Conservation (phyloP, 2,797 vertebrate genomes). For the Neopelma chrysocephalum region DNA sequence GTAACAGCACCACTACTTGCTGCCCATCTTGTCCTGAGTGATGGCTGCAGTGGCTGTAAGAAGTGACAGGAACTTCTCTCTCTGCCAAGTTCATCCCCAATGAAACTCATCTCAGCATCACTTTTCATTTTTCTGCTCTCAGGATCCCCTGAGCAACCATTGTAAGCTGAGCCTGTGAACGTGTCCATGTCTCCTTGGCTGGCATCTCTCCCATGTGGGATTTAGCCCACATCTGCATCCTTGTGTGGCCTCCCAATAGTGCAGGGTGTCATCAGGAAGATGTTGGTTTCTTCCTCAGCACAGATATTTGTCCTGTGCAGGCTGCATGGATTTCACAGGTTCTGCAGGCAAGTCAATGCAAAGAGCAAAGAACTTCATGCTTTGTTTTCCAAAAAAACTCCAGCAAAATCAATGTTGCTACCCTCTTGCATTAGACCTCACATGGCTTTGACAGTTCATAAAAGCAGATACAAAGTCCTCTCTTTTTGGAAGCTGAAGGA, state of each 20-base stretch:
- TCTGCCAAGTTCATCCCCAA: accelerated
- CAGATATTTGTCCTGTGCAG: background rate
- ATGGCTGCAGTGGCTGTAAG: background rate
- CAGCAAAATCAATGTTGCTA: background rate
- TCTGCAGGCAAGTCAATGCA: background rate
- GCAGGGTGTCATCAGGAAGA: background rate
- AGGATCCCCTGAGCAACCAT: background rate
- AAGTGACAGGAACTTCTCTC: background rate
- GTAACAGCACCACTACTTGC: background rate
- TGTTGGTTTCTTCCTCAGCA: background rate
- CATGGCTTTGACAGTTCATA: background rate
- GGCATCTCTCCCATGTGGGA: background rate
- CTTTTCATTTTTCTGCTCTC: background rate
- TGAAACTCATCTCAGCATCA: background rate
- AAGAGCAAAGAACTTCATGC: background rate
- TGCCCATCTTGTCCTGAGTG: background rate
- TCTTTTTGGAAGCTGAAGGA: background rate
- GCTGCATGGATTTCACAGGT: background rate
- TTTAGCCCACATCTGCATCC: background rate
- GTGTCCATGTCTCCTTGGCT: accelerated
- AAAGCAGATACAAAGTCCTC: background rate
- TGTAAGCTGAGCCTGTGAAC: background rate
- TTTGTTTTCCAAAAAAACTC: background rate
- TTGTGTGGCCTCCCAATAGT: accelerated
- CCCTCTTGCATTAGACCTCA: background rate